phyloP scores from a whole-genome alignment of 2,888 invertebrate genomes.

The Cataglyphis cursor region DNA sequence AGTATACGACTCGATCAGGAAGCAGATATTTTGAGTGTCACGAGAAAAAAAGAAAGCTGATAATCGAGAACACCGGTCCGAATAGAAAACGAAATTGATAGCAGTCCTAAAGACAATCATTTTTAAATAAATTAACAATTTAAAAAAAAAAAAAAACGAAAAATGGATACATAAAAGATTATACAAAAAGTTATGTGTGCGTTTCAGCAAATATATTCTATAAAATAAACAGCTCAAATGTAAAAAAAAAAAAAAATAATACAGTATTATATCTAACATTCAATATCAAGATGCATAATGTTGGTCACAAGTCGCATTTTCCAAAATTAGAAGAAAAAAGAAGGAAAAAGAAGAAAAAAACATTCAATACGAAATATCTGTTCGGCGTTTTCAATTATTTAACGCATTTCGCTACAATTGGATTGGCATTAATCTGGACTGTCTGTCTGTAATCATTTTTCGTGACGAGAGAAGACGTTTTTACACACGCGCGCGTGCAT shows the following conservation, averaged over 20 bases:
- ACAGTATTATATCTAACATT: background rate
- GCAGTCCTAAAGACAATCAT: background rate
- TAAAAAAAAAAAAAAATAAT: background rate
- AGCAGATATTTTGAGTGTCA: conserved; percentile 42
- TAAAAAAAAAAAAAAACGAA: background rate
- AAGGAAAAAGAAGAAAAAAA: background rate
- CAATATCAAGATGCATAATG: background rate
- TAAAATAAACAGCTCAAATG: background rate
- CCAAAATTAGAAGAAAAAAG: background rate
- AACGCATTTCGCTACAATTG: conserved; percentile 30
- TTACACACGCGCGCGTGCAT: conserved; percentile 6
- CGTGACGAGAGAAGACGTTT: conserved; percentile 47
- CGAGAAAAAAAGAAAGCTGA: conserved; percentile 27
- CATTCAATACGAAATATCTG: background rate
- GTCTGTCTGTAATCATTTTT: conserved; percentile 23
- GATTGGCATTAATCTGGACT: conserved; percentile 21
- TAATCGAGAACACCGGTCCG: conserved; percentile 54
- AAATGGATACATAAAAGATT: conserved; percentile 16
- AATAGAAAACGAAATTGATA: conserved; percentile 27
- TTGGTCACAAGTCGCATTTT: background rate
- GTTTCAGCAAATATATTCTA: conserved; percentile 6
- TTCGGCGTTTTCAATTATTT: conserved; percentile 52
- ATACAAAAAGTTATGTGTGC: conserved; percentile 28
- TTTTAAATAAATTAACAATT: background rate
- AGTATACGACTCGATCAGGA: conserved; percentile 48